phyloP scores from a whole-genome alignment of 2,888 invertebrate genomes.

The Caenorhabditis sulstoni region DNA sequence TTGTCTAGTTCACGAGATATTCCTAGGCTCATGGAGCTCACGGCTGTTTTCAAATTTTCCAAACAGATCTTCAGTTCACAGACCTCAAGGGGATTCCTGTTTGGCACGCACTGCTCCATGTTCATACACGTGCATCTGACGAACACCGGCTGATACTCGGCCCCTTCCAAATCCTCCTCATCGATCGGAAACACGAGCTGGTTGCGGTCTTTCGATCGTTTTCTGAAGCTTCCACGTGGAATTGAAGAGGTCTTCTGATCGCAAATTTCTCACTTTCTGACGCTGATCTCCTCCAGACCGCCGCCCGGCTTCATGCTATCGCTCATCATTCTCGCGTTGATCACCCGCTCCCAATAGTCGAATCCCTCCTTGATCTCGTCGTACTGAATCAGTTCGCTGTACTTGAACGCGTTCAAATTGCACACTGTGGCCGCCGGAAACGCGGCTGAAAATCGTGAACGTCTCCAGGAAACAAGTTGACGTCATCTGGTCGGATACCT shows the following conservation, averaged over 20 bases:
- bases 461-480: not conserved
- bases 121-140: constrained; percentile 76
- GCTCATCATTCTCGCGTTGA: constrained; percentile 72
- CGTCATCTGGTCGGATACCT: constrained; percentile 47
- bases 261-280: constrained; percentile 31
- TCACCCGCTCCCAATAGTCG: constrained; percentile 76
- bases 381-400: constrained; percentile 75
- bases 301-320: constrained; percentile 52
- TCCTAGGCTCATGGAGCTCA: too few relatives aligned
- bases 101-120: constrained; percentile 78
- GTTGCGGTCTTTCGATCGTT: constrained; percentile 20
- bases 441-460: constrained; percentile 35
- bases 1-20: too few relatives aligned
- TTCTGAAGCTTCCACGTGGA: constrained; percentile 12
- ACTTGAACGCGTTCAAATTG: constrained; percentile 70
- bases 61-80: too few relatives aligned
- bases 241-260: not conserved
- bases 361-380: constrained; percentile 78
- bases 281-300: constrained; percentile 46
- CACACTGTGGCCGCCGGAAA: constrained; percentile 71
- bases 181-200: constrained; percentile 64
- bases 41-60: too few relatives aligned
- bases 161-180: constrained; percentile 64
- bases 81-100: constrained; percentile 78
- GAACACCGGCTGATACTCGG: constrained; percentile 78